phyloP scores from a whole-genome alignment of 2,797 vertebrate genomes.

The Poliocrania exsul region DNA sequence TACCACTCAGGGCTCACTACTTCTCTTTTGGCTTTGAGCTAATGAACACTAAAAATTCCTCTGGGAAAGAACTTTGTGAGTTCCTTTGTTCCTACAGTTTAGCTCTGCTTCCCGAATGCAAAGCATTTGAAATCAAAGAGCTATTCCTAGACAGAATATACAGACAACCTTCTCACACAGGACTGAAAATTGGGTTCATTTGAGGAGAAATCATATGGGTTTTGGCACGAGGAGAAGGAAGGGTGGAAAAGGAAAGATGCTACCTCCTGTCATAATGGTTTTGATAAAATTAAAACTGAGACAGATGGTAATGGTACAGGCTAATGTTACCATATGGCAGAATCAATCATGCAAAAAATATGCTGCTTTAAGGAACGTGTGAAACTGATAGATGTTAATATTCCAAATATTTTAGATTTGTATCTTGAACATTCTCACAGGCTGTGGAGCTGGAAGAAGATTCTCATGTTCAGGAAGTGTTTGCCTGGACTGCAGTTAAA shows the following conservation, averaged over 20 bases:
- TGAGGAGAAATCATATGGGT: conserved; percentile 33
- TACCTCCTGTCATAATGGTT: conserved; percentile 43
- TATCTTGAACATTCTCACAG: not conserved
- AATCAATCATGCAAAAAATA: conserved; percentile 42
- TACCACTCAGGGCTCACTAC: not conserved
- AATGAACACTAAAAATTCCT: not conserved
- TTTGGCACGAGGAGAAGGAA: conserved; percentile 18
- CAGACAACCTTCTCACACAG: not conserved
- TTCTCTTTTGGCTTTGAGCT: not conserved
- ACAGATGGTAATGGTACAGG: conserved; percentile 56
- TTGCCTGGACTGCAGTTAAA: not conserved
- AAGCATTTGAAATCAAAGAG: not conserved
- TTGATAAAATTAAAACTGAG: conserved; percentile 53
- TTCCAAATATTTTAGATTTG: conserved; percentile 62
- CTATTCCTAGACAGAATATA: not conserved
- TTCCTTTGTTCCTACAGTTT: not conserved
- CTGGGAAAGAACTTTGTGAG: not conserved
- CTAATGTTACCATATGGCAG: conserved; percentile 58
- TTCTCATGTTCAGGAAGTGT: not conserved
- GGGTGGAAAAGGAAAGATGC: conserved; percentile 17
- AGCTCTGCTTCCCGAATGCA: not conserved
- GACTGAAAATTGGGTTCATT: not conserved
- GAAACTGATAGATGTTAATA: conserved; percentile 56
- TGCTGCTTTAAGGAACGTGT: conserved; percentile 9
- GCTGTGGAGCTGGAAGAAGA: not conserved